Conservation (phyloP, 2,113 vertebrate genomes). For the Alligator mississippiensis region DNA sequence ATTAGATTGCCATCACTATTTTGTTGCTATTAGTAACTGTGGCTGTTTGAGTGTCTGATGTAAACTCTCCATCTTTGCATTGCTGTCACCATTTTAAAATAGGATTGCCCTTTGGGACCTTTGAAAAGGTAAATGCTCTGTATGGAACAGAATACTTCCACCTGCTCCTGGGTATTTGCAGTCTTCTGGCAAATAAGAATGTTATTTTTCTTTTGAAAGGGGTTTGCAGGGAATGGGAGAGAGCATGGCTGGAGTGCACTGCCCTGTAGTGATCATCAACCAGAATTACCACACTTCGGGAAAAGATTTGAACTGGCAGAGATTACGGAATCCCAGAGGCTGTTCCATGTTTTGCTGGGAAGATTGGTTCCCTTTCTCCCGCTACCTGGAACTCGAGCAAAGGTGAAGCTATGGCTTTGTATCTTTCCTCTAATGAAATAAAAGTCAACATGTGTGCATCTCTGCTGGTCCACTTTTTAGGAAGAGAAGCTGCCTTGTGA, state of each 20-base stretch:
- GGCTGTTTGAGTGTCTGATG: constrained; percentile 34
- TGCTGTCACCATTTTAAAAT: not conserved
- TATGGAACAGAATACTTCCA: not conserved
- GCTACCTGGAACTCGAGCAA: too few relatives aligned
- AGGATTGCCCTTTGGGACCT: constrained; percentile 34
- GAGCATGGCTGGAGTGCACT: not conserved
- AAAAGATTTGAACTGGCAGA: fast-evolving
- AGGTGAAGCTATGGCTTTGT: too few relatives aligned
- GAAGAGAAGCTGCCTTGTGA: too few relatives aligned
- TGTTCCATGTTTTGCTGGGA: fast-evolving
- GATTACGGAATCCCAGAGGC: fast-evolving
- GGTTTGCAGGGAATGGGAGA: fast-evolving
- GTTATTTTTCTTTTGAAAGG: fast-evolving
- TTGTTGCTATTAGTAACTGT: constrained; percentile 67
- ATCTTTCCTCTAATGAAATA: too few relatives aligned
- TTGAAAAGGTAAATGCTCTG: constrained; percentile 16
- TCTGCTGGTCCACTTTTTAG: too few relatives aligned
- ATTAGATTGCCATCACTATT: constrained; percentile 57
- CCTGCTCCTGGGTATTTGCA: not conserved
- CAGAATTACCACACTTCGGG: fast-evolving
- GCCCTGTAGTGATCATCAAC: fast-evolving
- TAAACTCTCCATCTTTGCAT: constrained; percentile 44
- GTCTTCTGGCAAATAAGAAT: not conserved
- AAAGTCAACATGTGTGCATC: too few relatives aligned
- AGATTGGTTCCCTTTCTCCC: not conserved